Base-by-base conservation (phyloP, 2,797 vertebrate genomes). In the Xenopus petersii region DNA sequence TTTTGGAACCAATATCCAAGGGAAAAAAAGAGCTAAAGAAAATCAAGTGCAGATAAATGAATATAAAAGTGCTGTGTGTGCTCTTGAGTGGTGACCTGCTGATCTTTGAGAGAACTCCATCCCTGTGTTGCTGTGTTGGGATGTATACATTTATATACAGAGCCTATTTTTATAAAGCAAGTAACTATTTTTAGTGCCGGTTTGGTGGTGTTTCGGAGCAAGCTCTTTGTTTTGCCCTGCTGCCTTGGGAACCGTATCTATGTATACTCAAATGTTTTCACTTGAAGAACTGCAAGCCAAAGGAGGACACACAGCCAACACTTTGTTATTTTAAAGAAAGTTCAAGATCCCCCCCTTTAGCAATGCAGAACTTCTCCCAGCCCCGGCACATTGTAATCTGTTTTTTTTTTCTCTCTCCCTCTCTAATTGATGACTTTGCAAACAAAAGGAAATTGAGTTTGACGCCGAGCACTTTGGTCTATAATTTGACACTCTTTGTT, bases 231-330 rank as follows among this genome's bases (percentile, higher is more conserved):
- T 95, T 98, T 96, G 92, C 93, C 90, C 82, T 78, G 93, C 93
- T 94, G 90, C 94, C 89, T 94, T 96, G 94, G 95, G 86, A 91
- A 99, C 94, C 5, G 96, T 98, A 91, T 95, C 96, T 92, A 97
- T 84, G 93, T 87, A 84, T 89, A 87, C 89, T 81, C 90, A 86
- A 87, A 87, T 98, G 94, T 97, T 96, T 96, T 96, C 93, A 89
- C 93, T 91, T 93, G 93, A 93, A 89, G 90, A 88, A 87, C 91
- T 88, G 88, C 89, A 89, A 93, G 92, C 89, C 86, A 91, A 75
- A 86, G 90, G 91, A 13, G 91, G 86, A 87, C 88, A 86, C 48
- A 86, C 88, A 87, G 78, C 81, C 13, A 87, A 77, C 69, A 63
- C 83, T 76, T 85, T 69, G 72, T 73, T 88, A 30, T 30, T 1